Evolutionary conservation across 2,888 invertebrate genomes (phyloP).

Genomic region (Apotomis turbidana): DNA sequence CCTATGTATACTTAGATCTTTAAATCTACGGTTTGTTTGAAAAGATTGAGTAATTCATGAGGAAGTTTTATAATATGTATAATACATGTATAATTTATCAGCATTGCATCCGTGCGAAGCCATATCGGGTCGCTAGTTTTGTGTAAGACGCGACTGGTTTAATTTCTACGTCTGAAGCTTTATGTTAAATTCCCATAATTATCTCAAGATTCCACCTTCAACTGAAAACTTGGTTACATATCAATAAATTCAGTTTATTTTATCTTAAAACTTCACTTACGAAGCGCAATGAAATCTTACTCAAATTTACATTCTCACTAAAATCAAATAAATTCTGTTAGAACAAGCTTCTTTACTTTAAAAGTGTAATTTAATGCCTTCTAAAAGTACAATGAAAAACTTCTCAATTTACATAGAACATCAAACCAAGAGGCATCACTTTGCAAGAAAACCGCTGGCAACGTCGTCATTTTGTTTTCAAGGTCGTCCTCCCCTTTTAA

Average conservation of each 20-base stretch:
- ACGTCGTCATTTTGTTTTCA: constrained; percentile 22
- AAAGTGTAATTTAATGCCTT: constrained; percentile 28
- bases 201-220: no score
- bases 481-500: constrained; percentile 27
- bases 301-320: constrained; percentile 19
- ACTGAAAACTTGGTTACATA: not conserved
- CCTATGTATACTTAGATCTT: no score
- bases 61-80: no score
- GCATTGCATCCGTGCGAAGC: no score
- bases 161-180: no score
- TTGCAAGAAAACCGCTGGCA: constrained; percentile 20
- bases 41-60: no score
- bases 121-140: no score
- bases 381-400: constrained; percentile 27
- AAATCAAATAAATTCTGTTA: constrained; percentile 15
- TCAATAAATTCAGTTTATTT: not conserved
- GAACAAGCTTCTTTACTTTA: constrained; percentile 15
- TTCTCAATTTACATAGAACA: constrained; percentile 36
- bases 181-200: no score
- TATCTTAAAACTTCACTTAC: not conserved
- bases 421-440: constrained; percentile 28
- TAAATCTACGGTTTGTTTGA: no score
- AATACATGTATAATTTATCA: no score
- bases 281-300: not conserved
- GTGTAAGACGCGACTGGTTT: no score